These are phyloP conservation scores for Andricus quercusramuli DNA, from an alignment of 2,888 invertebrate genomes.

Conservation along the genomic window DNA sequence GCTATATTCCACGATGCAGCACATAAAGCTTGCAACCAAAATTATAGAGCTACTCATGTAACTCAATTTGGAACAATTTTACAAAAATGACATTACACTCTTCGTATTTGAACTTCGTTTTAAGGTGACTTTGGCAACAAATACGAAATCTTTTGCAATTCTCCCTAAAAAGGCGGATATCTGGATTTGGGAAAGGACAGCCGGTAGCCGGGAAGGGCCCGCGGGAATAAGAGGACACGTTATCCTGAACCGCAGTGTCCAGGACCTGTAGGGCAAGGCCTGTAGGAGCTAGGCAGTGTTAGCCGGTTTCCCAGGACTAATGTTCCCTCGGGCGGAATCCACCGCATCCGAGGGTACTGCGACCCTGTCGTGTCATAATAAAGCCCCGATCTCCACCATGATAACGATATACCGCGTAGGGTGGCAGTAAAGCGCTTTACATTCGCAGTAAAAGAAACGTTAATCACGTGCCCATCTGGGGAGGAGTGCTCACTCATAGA, in stretches of 20 bases:
- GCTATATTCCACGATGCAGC: no score
- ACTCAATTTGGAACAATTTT: no score
- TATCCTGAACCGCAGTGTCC: slow-evolving; percentile 51
- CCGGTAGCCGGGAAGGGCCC: slow-evolving; percentile 39
- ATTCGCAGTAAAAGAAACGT: slow-evolving; percentile 71
- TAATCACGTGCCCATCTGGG: slow-evolving; percentile 68
- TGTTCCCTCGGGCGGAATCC: slow-evolving; percentile 69
- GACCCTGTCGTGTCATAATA: slow-evolving; percentile 65
- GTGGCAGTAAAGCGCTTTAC: slow-evolving; percentile 68
- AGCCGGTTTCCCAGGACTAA: slow-evolving; percentile 69
- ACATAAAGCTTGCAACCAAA: no score
- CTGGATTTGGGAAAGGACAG: slow-evolving; percentile 14
- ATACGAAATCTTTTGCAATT: background rate
- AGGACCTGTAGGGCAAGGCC: slow-evolving; percentile 45
- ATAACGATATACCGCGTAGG: slow-evolving; percentile 61
- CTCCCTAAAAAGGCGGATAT: slow-evolving; percentile 5
- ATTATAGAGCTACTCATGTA: no score
- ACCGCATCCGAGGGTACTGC: slow-evolving; percentile 54
- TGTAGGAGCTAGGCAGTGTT: slow-evolving; percentile 21
- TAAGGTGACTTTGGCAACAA: no score
- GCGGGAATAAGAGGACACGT: slow-evolving; percentile 46
- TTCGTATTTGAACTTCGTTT: no score
- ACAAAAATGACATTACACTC: no score
- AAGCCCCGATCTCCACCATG: slow-evolving; percentile 69
- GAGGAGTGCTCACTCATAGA: slow-evolving; percentile 37